These are phyloP conservation scores for Mactromeris polynyma DNA, from an alignment of 2,888 invertebrate genomes.

Conservation along the genomic window DNA sequence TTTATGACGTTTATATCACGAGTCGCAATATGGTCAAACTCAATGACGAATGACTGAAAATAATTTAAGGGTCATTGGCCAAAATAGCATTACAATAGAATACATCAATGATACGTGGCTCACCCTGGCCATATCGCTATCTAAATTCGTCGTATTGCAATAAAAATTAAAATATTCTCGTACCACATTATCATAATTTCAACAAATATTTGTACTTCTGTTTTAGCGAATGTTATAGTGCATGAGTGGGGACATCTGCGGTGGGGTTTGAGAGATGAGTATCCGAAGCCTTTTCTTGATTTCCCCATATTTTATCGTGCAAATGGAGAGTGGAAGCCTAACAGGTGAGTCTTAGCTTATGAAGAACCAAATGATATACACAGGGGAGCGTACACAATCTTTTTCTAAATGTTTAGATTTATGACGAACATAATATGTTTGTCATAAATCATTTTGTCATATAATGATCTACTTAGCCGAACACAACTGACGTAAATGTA, in stretches of 20 bases:
- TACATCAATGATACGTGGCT: not conserved
- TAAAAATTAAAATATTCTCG: not conserved
- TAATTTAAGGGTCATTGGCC: not conserved
- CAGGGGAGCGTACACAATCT: too few relatives aligned
- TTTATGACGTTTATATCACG: too few relatives aligned
- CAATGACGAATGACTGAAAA: too few relatives aligned
- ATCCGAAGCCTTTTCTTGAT: slow-evolving; percentile 69
- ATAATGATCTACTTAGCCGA: too few relatives aligned
- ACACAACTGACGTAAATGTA: too few relatives aligned
- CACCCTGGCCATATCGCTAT: not conserved
- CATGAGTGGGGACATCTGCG: slow-evolving; percentile 91
- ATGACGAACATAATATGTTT: too few relatives aligned
- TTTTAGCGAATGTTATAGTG: slow-evolving; percentile 87
- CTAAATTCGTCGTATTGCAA: not conserved
- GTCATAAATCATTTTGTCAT: too few relatives aligned
- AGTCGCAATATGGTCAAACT: not conserved
- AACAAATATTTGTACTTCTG: too few relatives aligned
- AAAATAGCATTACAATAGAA: not conserved
- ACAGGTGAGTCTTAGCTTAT: too few relatives aligned
- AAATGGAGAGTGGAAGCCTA: not conserved
- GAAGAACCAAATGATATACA: too few relatives aligned
- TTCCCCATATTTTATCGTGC: not conserved
- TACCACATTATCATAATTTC: too few relatives aligned
- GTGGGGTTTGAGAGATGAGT: slow-evolving; percentile 91
- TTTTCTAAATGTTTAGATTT: too few relatives aligned